Evolutionary conservation across 2,113 vertebrate species (phyloP), one percentile per base, ranked within the genome.

Genomic region (Catharus bicknelli): DNA sequence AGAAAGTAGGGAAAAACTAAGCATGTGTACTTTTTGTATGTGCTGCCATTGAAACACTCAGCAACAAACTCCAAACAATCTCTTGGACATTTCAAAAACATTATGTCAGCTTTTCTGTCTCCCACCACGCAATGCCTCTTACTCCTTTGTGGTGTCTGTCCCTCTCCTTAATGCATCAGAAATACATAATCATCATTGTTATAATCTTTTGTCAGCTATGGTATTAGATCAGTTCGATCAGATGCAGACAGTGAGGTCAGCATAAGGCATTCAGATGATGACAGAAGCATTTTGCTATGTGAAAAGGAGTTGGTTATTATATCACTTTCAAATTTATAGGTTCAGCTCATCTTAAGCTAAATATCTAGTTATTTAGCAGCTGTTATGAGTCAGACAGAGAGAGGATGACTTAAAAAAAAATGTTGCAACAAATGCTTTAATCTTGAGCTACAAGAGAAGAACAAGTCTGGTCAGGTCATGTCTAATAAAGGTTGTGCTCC

Each of bases 331-430:
- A 95, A 97, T 97, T 94, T 96, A 96, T 96, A 97, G 87, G 93
- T 96, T 97, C 23, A 13, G 83, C 96, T 97, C 78, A 79, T 87
- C 93, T 96, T 96, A 94, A 97, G 88, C 94, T 96, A 97, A 97
- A 96, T 97, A 97, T 96, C 94, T 96, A 92, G 93, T 96, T 97
- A 96, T 97, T 97, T 97, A 97, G 97, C 96, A 98, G 97, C 95
- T 97, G 97, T 96, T 95, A 95, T 96, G 97, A 98, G 94, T 98
- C 97, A 97, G 89, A 86, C 89, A 57, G 86, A 96, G 93, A 96
- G 63, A 94, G 88, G 93, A 97, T 97, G 97, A 97, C 58, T 86
- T 69, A 38, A 38, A 13, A 87, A 87, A 84, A 59, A 83, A 72
- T 68, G 57, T 86, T 66, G 79, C 95, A 91, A 96, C 91, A 97